A percentile compares a stretch with the other conserved stretches of the same genome.
Evolutionary conservation across 2,797 vertebrate species (phyloP).

Genomic region (Erethizon dorsatum): DNA sequence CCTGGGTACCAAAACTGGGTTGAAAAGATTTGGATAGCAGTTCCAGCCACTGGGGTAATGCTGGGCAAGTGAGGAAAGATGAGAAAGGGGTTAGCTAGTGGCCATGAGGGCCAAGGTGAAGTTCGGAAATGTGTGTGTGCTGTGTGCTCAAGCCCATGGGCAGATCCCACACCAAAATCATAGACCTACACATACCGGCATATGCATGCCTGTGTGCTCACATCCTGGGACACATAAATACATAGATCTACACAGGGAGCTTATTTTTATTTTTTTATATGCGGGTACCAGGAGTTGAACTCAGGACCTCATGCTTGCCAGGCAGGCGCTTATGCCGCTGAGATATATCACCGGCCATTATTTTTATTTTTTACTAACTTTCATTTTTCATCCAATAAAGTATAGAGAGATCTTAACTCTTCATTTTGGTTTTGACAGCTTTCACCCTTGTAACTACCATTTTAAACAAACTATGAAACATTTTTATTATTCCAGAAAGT

Average conservation of each 20-base stretch:
- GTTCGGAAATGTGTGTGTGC: not conserved
- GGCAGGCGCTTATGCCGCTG: no score
- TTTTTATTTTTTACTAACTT: not conserved
- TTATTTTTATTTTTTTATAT: not conserved
- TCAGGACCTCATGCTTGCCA: no score
- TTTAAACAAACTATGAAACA: not conserved
- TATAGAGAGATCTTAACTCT: not conserved
- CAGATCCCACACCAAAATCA: not conserved
- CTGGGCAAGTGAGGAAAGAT: not conserved
- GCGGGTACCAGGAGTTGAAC: no score
- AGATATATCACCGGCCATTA: no score
- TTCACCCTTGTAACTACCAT: not conserved
- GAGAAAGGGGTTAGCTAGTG: not conserved
- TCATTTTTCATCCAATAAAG: not conserved
- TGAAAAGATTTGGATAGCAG: not conserved
- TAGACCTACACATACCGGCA: not conserved
- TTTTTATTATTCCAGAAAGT: constrained; percentile 32
- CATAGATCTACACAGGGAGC: not conserved
- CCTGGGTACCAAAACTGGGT: not conserved
- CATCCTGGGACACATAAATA: not conserved
- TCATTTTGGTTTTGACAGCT: constrained; percentile 5
- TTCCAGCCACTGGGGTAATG: not conserved
- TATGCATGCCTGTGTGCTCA: not conserved
- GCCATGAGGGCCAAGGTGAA: not conserved
- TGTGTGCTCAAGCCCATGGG: not conserved